phyloP scores from a whole-genome alignment of 2,888 invertebrate genomes.

The Eulithis prunata region DNA sequence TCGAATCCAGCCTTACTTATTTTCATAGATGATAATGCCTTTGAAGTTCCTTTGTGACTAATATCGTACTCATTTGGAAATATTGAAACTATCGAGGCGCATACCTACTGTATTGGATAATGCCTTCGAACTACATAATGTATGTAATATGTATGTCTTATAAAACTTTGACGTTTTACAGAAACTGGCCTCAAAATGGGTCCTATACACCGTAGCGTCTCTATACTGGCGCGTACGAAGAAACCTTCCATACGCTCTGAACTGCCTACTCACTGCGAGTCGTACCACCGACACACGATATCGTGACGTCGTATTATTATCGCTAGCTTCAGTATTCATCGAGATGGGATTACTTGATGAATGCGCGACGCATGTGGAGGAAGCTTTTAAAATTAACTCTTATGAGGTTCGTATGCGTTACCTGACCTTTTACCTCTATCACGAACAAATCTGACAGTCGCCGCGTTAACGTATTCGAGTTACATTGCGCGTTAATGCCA shows the following conservation, averaged over 20 bases:
- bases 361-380: constrained; percentile 84
- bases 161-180: constrained; percentile 54
- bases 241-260: constrained; percentile 87
- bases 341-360: constrained; percentile 87
- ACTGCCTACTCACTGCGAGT: constrained; percentile 87
- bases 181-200: constrained; percentile 90
- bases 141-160: too few species aligned
- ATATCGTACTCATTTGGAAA: too few species aligned
- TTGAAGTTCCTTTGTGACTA: too few species aligned
- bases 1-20: too few species aligned
- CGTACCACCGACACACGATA: constrained; percentile 72
- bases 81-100: too few species aligned
- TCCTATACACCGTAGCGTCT: constrained; percentile 88
- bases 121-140: too few species aligned
- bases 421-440: too few species aligned
- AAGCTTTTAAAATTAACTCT: constrained; percentile 85
- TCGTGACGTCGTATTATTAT: constrained; percentile 87
- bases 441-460: too few species aligned
- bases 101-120: too few species aligned
- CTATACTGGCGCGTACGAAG: constrained; percentile 91
- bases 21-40: too few species aligned
- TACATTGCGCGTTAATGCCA: too few species aligned
- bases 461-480: too few species aligned
- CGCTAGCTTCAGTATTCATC: constrained; percentile 88
- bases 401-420: constrained; percentile 80